Percentiles rank a stretch among this genome's conserved stretches.
These are phyloP conservation scores for Raja brachyura DNA, from an alignment of 2,113 vertebrate genomes.

Conservation along the genomic window DNA sequence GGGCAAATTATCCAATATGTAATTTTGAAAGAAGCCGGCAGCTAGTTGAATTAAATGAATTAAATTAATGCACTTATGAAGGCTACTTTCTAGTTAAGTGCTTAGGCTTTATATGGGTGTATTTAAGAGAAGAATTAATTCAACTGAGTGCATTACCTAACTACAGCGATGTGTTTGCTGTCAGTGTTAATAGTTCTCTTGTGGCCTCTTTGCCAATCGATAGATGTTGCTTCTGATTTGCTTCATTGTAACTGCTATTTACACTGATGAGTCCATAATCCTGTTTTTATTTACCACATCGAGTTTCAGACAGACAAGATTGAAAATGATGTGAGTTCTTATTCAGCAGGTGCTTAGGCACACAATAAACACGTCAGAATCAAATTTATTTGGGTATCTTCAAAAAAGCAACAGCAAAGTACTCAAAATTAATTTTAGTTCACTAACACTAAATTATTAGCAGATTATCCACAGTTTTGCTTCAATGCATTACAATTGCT, in stretches of 20 bases:
- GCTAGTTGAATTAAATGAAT: background rate
- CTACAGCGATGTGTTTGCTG: background rate
- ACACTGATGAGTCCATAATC: slow-evolving; percentile 21
- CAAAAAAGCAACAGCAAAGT: background rate
- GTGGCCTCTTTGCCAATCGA: background rate
- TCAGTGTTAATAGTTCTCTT: slow-evolving; percentile 24
- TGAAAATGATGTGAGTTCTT: slow-evolving; percentile 17
- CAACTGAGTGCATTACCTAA: background rate
- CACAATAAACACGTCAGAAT: background rate
- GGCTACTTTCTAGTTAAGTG: background rate
- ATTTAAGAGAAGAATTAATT: background rate
- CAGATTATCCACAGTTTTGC: background rate
- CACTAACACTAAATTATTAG: background rate
- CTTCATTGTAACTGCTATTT: background rate
- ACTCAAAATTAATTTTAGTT: background rate
- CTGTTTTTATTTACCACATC: slow-evolving; percentile 21
- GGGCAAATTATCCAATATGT: background rate
- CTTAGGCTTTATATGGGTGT: background rate
- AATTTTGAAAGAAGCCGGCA: background rate
- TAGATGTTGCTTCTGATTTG: slow-evolving; percentile 22
- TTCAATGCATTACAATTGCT: background rate
- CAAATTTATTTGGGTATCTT: background rate
- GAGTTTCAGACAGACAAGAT: background rate
- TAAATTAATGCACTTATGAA: background rate
- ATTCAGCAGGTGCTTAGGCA: background rate